Evolutionary conservation across 2,888 invertebrate genomes (phyloP).

Genomic region (Empis livida): DNA sequence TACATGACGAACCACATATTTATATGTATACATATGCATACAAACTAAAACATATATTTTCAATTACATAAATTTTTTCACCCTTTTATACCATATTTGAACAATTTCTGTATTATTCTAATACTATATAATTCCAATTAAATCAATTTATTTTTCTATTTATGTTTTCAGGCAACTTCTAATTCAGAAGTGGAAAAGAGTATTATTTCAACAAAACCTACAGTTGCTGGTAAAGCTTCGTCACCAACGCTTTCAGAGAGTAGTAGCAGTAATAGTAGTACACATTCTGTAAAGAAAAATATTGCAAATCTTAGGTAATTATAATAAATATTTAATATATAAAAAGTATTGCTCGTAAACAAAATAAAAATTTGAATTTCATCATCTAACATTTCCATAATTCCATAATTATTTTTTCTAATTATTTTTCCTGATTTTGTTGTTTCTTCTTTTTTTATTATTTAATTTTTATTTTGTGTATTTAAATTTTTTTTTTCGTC

Average conservation of each 20-base stretch:
- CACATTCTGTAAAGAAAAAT: conserved; percentile 8
- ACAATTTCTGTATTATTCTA: too few relatives aligned
- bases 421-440: neutral
- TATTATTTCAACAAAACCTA: conserved; percentile 14
- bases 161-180: conserved; percentile 42
- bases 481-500: neutral
- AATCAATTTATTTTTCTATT: neutral
- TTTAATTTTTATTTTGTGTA: conserved; percentile 3
- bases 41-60: too few relatives aligned
- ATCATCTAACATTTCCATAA: neutral
- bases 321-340: too few relatives aligned
- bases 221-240: conserved; percentile 20
- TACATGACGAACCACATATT: too few relatives aligned
- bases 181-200: conserved; percentile 43
- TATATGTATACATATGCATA: too few relatives aligned
- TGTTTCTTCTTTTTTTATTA: conserved; percentile 1
- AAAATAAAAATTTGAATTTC: neutral
- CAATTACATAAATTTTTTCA: too few relatives aligned
- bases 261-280: conserved; percentile 20
- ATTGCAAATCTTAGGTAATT: conserved; percentile 11
- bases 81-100: too few relatives aligned
- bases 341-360: too few relatives aligned
- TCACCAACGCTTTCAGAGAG: conserved; percentile 30
- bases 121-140: too few relatives aligned
- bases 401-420: neutral